phyloP scores from a whole-genome alignment of 2,113 vertebrate genomes.

The Alectura lathami region DNA sequence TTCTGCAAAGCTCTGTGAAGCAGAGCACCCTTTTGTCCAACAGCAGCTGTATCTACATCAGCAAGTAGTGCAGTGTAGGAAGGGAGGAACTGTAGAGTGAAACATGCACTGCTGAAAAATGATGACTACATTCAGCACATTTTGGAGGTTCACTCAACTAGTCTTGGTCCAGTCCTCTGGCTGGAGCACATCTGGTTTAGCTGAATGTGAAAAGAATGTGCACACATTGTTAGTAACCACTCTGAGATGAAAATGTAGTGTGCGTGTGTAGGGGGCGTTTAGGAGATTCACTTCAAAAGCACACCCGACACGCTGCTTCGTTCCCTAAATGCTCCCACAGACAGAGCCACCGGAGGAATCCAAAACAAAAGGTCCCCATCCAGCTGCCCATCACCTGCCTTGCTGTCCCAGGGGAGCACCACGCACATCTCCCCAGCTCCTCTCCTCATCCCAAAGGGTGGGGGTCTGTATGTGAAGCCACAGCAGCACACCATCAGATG shows the following conservation, averaged over 20 bases:
- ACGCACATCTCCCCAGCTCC: accelerated
- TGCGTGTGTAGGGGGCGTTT: background rate
- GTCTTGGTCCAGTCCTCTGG: accelerated
- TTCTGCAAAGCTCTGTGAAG: background rate
- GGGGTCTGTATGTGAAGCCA: background rate
- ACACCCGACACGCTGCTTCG: background rate
- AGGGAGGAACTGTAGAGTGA: background rate
- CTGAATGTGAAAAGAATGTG: background rate
- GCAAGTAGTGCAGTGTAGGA: background rate
- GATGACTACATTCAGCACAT: background rate
- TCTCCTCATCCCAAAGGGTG: background rate
- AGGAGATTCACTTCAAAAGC: background rate
- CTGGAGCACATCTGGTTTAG: background rate
- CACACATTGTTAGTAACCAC: background rate
- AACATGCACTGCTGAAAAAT: background rate
- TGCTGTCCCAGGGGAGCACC: background rate
- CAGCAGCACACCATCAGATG: background rate
- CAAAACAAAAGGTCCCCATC: background rate
- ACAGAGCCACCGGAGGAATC: background rate
- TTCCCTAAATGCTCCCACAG: background rate
- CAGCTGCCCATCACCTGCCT: background rate
- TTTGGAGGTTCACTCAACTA: background rate
- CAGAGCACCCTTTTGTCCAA: background rate
- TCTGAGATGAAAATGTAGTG: background rate
- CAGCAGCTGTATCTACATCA: background rate